Conservation (phyloP, 2,797 vertebrate species). For the Sparus aurata region DNA sequence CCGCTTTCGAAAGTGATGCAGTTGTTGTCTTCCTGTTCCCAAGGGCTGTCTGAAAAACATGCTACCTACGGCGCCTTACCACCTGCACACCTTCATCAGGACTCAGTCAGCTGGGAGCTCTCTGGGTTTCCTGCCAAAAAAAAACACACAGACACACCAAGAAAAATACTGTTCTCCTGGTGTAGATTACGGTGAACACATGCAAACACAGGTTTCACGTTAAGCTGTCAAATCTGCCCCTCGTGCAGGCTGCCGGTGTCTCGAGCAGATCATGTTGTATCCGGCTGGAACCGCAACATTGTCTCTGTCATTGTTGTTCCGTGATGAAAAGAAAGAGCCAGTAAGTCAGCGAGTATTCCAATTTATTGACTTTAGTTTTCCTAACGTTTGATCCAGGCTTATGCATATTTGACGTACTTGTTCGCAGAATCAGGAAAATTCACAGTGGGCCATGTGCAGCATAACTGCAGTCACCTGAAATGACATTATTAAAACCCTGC, state of each 20-base stretch:
- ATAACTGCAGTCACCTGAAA: slow-evolving; percentile 1
- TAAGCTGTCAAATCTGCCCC: slow-evolving; percentile 12
- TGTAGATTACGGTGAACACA: slow-evolving; percentile 25
- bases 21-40: slow-evolving; percentile 48
- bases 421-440: neutral
- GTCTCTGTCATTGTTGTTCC: neutral
- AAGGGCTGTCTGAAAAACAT: slow-evolving; percentile 34
- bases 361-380: no score
- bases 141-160: neutral
- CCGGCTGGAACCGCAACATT: neutral
- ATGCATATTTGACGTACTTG: neutral
- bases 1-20: slow-evolving; percentile 31
- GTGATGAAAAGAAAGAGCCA: neutral
- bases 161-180: slow-evolving; percentile 9
- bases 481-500: neutral
- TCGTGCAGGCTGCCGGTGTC: neutral
- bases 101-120: slow-evolving; percentile 24
- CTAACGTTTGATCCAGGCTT: neutral
- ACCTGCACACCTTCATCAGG: slow-evolving; percentile 29
- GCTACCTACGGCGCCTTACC: slow-evolving; percentile 13
- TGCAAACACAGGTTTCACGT: slow-evolving; percentile 3
- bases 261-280: slow-evolving; percentile 14
- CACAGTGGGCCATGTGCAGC: neutral
- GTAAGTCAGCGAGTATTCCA: no score
- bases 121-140: slow-evolving; percentile 21